Evolutionary conservation across 2,113 vertebrate species (phyloP), one percentile per base, ranked within the genome.

Genomic region (Rhinichthys klamathensis): DNA sequence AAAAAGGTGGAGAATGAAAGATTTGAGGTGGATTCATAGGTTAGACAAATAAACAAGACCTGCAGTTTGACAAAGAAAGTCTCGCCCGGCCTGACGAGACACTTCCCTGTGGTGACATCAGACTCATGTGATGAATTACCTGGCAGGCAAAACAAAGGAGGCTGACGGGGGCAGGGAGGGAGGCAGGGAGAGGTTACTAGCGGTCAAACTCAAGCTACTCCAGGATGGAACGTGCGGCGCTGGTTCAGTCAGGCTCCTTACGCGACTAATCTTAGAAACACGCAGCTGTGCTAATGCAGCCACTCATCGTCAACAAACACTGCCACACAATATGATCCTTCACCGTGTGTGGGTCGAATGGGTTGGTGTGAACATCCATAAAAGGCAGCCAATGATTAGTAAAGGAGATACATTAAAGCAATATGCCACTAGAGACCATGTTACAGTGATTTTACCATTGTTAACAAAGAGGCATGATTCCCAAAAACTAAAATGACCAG

Each of bases 141-240:
- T 89, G 84, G 67, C 70, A 82, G 82, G 60, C 49, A 61, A 87
- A 90, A 88, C 87, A 86, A 85, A 89, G 75, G 82, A 21, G 10
- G 38, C 61, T 73, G 72, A 49, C 63, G 30, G 41, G 25, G 25
- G 70, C 3, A 21, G 83, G 27, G 56, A 30, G 78, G 27, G 32
- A 16, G 67, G 25, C 15, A 44, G 76, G 5, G 72, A 44, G 51
- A 21, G 87, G 87, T 90, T 89, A 90, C 87, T 86, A 9, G 72
- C 86, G 84, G 82, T 84, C 87, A 85, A 74, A 72, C 27, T 25
- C 79, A 27, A 30, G 35, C 25, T 49, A 23, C 41, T 46, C 46
- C 51, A 18, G 30, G 25, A 12, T 9, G 1, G 76, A 83, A 88
- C 75, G 49, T 54, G 87, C 51, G 5, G 30, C 25, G 6, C 85